phyloP scores from a whole-genome alignment of 2,888 invertebrate species.

The Eudasyphora cyanicolor region DNA sequence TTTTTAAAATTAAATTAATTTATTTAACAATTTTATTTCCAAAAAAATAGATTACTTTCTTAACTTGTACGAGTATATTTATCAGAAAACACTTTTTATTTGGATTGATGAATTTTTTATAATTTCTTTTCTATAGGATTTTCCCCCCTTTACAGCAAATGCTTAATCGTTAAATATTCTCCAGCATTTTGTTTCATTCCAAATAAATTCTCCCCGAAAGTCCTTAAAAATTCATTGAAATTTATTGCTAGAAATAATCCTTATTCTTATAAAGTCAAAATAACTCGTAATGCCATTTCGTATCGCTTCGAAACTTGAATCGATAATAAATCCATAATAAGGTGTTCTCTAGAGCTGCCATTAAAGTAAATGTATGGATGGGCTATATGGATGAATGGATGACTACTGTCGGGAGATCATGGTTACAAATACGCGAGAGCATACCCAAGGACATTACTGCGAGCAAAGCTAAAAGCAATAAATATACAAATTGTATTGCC shows the following conservation, averaged over 20 bases:
- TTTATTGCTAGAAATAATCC: neutral
- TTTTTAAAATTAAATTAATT: too few relatives aligned
- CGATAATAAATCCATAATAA: slow-evolving; percentile 20
- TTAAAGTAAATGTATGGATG: neutral
- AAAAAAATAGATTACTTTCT: too few relatives aligned
- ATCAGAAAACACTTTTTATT: too few relatives aligned
- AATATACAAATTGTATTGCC: neutral
- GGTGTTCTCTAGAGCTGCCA: neutral
- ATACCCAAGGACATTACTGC: neutral
- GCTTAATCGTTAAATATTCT: too few relatives aligned
- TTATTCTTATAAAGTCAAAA: neutral
- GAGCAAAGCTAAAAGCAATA: neutral
- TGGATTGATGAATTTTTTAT: too few relatives aligned
- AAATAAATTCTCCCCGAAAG: neutral
- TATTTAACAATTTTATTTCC: too few relatives aligned
- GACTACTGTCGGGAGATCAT: neutral
- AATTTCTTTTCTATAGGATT: too few relatives aligned
- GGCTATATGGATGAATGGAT: neutral
- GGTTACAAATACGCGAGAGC: neutral
- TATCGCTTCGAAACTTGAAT: neutral
- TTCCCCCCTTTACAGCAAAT: too few relatives aligned
- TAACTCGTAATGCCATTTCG: neutral
- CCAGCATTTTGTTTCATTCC: too few relatives aligned
- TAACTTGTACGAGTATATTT: too few relatives aligned
- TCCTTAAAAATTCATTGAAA: neutral